Evolutionary conservation across 2,888 invertebrate species (phyloP), one percentile per base, ranked within the genome.

Genomic region (Lasioglossum calceatum): DNA sequence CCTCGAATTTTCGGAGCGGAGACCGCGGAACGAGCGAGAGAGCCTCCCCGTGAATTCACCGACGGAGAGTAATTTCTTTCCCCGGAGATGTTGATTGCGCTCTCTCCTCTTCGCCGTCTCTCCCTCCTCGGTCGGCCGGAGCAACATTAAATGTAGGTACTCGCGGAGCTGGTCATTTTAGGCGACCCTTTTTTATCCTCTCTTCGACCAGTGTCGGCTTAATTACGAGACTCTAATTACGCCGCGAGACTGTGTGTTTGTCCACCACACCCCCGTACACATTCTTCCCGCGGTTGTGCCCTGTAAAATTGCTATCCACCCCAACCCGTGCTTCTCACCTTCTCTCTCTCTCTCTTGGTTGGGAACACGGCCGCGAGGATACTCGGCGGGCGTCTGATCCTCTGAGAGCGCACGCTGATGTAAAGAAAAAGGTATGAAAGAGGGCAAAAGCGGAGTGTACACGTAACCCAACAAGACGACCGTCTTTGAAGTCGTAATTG

Each of bases 201-300:
- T 54, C 70, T 84, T 77, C 80, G 73, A 74, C 84, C 80, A 84
- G 67, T 16, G 76, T 61, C 39, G 85, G 58, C 86, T 89, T 91
- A 91, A 90, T 90, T 90, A 87, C 81, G 81, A 75, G 75, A 74
- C 86, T 83, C 89, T 90, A 90, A 90, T 90, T 90, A 87, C 87
- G 79, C 73, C 14, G 72, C 75, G 75, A 77, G 77, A 50, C 36
- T 50, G 23, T 50, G 42, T 61, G 61, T 58, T 36, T 47, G 44
- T 73, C 23, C 50, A 14, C 71, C 71, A 12, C 39, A 39, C n/a
- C 39, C 71, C 14, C 27, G 14, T 42, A 42, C 54, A 47, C 36
- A 8, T 32, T 39, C 54, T 47, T 76, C 58, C 64, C 32, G 73
- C 23, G 77, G 76, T 23, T 82, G 81, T 58, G 36, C 50, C n/a